Base-by-base conservation (phyloP, 2,113 vertebrate species). In the Crotalus tigris region DNA sequence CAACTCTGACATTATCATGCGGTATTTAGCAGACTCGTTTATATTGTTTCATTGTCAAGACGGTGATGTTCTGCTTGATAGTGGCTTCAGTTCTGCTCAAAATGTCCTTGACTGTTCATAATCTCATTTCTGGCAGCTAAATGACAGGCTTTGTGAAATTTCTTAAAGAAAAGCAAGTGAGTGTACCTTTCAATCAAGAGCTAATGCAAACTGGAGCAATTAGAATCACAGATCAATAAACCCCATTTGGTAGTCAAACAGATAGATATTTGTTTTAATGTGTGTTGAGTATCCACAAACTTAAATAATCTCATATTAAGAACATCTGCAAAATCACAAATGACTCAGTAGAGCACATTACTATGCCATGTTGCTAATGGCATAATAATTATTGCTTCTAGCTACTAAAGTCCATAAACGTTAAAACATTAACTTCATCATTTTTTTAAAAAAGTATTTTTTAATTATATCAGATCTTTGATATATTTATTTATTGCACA, bases 91-190 rank as follows among this genome's bases (percentile, higher is more conserved):
- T 96, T 93, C 93, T 90, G 26, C 33, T 94, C 92, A 89, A 93
- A 96, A 85, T 86, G 93, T 89, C 94, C 93, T 94, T 94, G 95
- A 95, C 94, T 94, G 59, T 81, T 81, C 95, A 96, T 96, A 59
- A 87, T 88, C 95, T 96, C 81, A 85, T 95, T 96, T 96, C 95
- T 97, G 95, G 93, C 91, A 93, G 93, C 91, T 90, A 94, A 95
- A 96, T 91, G 64, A 92, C 53, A 1, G 95, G 89, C 4, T 88
- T 92, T 91, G 91, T 58, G 64, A 12, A 9, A 75, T 90, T 59
- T 49, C 64, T 94, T 90, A 85, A 58, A 94, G 89, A 49, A 7
- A 90, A 89, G 91, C 24, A 1, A 55, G 59, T 44, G 51, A 13
- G 2, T 61, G 10, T 87, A 91, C 59, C 88, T 93, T 91, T 89